A percentile compares a stretch with the other conserved stretches of the same genome.
Evolutionary conservation across 2,888 invertebrate genomes (phyloP).

Genomic region (Notodonta dromedarius): DNA sequence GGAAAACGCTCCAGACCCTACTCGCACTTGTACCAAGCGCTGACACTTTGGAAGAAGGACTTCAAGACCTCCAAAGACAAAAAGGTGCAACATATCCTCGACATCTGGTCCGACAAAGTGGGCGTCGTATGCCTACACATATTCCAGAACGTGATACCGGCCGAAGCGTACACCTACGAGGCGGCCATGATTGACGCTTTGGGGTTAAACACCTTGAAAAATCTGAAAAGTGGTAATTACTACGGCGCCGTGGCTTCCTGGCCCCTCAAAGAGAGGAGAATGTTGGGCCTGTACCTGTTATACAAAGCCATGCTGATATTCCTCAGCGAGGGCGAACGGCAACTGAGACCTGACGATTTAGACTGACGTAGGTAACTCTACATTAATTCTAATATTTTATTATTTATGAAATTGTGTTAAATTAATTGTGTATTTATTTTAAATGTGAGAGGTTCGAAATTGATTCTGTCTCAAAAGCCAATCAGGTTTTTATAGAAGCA

Average conservation of each 20-base stretch:
- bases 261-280: slow-evolving; percentile 87
- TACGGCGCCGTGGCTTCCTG: slow-evolving; percentile 91
- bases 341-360: slow-evolving; percentile 91
- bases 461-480: too few species aligned
- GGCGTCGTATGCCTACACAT: slow-evolving; percentile 96
- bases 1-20: slow-evolving; percentile 93
- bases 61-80: slow-evolving; percentile 69
- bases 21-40: slow-evolving; percentile 95
- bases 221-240: slow-evolving; percentile 91
- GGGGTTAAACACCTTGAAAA: slow-evolving; percentile 89
- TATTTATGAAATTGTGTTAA: slow-evolving; percentile 40
- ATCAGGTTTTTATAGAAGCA: too few species aligned
- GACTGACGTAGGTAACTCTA: slow-evolving; percentile 53
- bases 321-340: slow-evolving; percentile 94
- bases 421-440: slow-evolving; percentile 24
- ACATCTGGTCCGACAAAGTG: slow-evolving; percentile 92
- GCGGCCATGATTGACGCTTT: slow-evolving; percentile 97
- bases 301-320: slow-evolving; percentile 93
- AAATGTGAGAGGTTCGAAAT: background rate
- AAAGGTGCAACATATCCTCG: slow-evolving; percentile 92
- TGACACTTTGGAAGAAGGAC: slow-evolving; percentile 85
- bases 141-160: slow-evolving; percentile 95
- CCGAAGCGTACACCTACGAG: slow-evolving; percentile 97
- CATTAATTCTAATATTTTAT: slow-evolving; percentile 27
- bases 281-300: slow-evolving; percentile 91